These are phyloP conservation scores for Trichosurus vulpecula DNA, from an alignment of 2,797 vertebrate species.

Conservation along the genomic window DNA sequence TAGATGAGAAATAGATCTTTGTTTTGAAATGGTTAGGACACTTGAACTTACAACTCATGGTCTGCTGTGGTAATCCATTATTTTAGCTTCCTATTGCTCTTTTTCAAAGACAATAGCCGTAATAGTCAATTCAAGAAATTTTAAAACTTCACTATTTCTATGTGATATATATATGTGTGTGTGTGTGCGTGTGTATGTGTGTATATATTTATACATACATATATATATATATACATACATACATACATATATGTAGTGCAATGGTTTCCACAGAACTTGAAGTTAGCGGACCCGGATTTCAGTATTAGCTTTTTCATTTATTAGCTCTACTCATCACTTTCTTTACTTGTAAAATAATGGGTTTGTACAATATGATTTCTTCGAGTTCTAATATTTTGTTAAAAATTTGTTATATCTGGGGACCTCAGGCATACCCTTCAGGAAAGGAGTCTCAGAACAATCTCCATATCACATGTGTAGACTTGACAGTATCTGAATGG, in stretches of 20 bases:
- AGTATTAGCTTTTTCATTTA: neutral
- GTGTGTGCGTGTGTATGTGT: too few species aligned
- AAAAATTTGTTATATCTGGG: neutral
- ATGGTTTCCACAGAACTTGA: neutral
- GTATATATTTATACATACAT: too few species aligned
- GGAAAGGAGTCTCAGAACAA: neutral
- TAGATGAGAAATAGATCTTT: neutral
- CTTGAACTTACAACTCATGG: neutral
- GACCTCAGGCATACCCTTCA: neutral
- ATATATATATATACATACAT: too few species aligned
- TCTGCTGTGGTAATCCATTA: neutral
- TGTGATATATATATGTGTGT: neutral
- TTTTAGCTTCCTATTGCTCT: neutral
- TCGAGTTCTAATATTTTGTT: neutral
- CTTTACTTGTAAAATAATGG: neutral
- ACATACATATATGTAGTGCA: neutral
- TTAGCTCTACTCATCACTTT: neutral
- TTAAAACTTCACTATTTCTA: neutral
- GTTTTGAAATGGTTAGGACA: neutral
- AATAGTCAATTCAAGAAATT: neutral
- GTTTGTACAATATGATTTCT: neutral
- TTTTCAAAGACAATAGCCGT: neutral
- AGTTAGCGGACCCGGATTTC: neutral
- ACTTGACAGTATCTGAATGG: neutral
- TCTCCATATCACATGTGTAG: neutral